phyloP scores from a whole-genome alignment of 2,797 vertebrate species.

The Psittacula echo region DNA sequence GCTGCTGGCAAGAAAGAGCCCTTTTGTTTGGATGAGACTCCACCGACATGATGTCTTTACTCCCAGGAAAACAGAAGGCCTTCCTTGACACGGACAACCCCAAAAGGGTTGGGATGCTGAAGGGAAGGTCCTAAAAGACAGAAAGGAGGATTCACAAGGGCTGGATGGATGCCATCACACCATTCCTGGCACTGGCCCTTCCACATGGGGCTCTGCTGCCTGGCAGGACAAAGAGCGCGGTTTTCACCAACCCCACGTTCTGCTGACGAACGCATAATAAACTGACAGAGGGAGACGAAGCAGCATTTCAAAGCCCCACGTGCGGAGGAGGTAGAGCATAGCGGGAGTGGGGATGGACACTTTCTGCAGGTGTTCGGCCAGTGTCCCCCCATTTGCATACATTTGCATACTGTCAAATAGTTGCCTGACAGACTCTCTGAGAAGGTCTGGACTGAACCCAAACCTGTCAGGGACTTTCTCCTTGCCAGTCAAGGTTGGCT shows the following conservation, averaged over 20 bases:
- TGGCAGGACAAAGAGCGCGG: conserved; percentile 75
- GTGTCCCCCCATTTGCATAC: conserved; percentile 92
- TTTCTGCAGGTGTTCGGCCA: conserved; percentile 84
- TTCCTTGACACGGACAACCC: conserved; percentile 51
- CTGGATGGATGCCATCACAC: conserved; percentile 89
- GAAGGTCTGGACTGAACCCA: conserved; percentile 93
- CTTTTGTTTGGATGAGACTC: background rate
- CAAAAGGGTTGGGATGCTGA: conserved; percentile 58
- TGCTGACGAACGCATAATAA: conserved; percentile 92
- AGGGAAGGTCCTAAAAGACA: conserved; percentile 61
- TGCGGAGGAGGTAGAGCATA: conserved; percentile 74
- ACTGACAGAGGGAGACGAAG: conserved; percentile 80
- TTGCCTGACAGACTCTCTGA: conserved; percentile 91
- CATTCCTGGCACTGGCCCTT: conserved; percentile 75
- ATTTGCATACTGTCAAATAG: conserved; percentile 99
- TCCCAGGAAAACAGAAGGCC: conserved; percentile 73
- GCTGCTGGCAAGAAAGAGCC: conserved; percentile 61
- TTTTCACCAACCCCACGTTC: conserved; percentile 73
- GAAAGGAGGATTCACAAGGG: conserved; percentile 84
- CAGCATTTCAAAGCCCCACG: conserved; percentile 80
- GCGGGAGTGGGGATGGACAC: conserved; percentile 82
- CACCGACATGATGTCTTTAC: conserved; percentile 25
- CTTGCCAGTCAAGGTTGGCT: conserved; percentile 84
- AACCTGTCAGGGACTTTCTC: conserved; percentile 89
- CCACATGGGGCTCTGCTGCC: conserved; percentile 70